These are phyloP conservation scores for Parnassius glacialis DNA, from an alignment of 2,888 invertebrate species.

Conservation along the genomic window DNA sequence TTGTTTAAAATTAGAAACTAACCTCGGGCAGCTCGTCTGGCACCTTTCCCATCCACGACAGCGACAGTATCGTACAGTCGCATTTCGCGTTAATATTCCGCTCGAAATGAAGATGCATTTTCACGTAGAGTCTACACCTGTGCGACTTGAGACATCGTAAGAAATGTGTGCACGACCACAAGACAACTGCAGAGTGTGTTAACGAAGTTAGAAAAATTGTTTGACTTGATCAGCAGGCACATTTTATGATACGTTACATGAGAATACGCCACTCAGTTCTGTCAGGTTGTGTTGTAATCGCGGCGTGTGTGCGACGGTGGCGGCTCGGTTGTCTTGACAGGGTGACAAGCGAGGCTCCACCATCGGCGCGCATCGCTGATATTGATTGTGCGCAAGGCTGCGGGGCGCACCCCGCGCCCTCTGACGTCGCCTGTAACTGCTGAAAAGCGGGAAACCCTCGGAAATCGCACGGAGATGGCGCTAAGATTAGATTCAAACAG, in stretches of 20 bases:
- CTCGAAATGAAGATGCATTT: conserved; percentile 98
- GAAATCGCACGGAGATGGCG: conserved; percentile 61
- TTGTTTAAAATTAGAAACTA: conserved; percentile 45
- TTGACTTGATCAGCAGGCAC: conserved; percentile 36
- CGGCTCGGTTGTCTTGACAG: conserved; percentile 58
- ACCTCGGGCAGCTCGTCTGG: conserved; percentile 97
- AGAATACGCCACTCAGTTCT: conserved; percentile 23
- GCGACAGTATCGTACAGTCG: conserved; percentile 95
- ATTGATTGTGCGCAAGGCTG: conserved; percentile 66
- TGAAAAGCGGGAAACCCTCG: conserved; percentile 54
- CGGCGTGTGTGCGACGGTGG: conserved; percentile 44
- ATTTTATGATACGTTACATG: conserved; percentile 22
- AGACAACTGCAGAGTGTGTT: conserved; percentile 25
- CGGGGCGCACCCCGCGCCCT: conserved; percentile 54
- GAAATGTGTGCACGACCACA: conserved; percentile 39
- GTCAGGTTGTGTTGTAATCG: conserved; percentile 27
- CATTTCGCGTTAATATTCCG: conserved; percentile 95
- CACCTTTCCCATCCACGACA: conserved; percentile 99
- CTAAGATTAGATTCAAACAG: conserved; percentile 33
- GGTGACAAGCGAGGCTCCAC: conserved; percentile 57
- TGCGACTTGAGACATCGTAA: conserved; percentile 38
- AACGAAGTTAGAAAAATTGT: conserved; percentile 27
- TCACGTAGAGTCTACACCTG: conserved; percentile 44
- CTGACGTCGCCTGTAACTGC: conserved; percentile 44
- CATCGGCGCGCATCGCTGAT: conserved; percentile 45